Evolutionary conservation across 2,113 vertebrate species (phyloP).

Genomic region (Sphyrna mokarran): DNA sequence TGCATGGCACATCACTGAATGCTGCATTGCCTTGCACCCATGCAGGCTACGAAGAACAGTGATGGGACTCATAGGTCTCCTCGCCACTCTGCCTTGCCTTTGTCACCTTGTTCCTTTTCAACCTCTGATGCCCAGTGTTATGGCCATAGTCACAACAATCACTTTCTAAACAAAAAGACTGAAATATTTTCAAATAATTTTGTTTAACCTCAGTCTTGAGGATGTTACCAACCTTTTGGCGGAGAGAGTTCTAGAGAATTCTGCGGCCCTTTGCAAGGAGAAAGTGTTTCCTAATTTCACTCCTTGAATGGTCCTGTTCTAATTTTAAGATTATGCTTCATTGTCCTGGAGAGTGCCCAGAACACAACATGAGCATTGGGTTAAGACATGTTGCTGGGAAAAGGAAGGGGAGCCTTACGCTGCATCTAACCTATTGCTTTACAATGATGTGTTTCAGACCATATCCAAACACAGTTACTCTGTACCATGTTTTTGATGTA

Average conservation of each 20-base stretch:
- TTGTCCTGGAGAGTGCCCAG: background rate
- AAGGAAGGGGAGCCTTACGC: background rate
- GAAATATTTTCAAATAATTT: too few species aligned
- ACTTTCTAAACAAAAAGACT: too few species aligned
- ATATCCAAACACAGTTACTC: background rate
- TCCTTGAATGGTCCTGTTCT: background rate
- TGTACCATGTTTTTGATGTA: background rate
- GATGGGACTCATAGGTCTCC: too few species aligned
- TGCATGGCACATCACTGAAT: too few species aligned
- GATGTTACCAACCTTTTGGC: background rate
- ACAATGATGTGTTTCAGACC: background rate
- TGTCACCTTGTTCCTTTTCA: too few species aligned
- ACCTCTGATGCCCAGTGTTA: too few species aligned
- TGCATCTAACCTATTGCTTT: background rate
- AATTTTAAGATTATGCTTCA: background rate
- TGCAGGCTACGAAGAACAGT: too few species aligned
- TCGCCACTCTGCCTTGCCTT: too few species aligned
- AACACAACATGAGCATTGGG: background rate
- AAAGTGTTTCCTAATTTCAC: background rate
- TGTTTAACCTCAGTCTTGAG: background rate
- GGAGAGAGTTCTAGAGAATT: background rate
- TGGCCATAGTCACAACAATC: too few species aligned
- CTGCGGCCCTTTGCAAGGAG: background rate
- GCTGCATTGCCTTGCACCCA: too few species aligned
- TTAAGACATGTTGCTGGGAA: background rate